Evolutionary conservation across 1,140 invertebrate genomes (phyloP).

Genomic region (Tyrophagus putrescentiae): DNA sequence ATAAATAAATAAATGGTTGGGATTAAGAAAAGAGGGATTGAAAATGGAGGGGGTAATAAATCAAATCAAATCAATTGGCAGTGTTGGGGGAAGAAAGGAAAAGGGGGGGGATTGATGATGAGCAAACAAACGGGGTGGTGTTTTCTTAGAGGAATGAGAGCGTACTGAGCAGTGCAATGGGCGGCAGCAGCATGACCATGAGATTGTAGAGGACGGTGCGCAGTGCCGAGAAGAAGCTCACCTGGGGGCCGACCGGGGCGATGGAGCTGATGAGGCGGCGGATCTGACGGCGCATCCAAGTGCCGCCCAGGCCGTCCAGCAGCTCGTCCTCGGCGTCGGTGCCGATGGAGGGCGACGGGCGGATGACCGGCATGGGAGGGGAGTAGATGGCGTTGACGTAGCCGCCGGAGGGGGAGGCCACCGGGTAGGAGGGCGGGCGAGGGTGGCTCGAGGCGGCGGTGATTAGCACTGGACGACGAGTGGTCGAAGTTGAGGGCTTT

Average conservation of each 20-base stretch:
- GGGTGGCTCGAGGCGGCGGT: neutral
- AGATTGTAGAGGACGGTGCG: conserved; percentile 2
- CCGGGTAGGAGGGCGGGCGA: neutral
- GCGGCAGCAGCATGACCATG: conserved; percentile 20
- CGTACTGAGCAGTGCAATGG: conserved; percentile 11
- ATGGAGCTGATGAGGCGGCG: neutral
- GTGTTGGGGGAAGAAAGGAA: neutral
- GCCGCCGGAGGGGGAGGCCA: neutral
- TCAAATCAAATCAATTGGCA: neutral
- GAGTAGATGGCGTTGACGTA: conserved; percentile 20
- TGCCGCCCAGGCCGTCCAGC: neutral
- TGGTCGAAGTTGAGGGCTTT: neutral
- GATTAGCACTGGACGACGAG: neutral
- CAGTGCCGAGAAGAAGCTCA: conserved; percentile 10
- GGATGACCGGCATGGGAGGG: conserved; percentile 20
- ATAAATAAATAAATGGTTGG: conserved; percentile 14
- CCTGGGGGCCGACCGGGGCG: neutral
- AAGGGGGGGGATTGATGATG: neutral
- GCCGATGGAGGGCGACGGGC: neutral
- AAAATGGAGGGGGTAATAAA: neutral
- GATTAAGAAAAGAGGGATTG: conserved; percentile 2
- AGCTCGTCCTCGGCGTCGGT: neutral
- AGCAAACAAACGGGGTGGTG: neutral
- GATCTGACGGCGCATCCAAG: neutral
- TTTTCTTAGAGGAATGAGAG: neutral